Evolutionary conservation across 2,113 vertebrate species (phyloP), one percentile per base, ranked within the genome.

Genomic region (Monopterus albus): DNA sequence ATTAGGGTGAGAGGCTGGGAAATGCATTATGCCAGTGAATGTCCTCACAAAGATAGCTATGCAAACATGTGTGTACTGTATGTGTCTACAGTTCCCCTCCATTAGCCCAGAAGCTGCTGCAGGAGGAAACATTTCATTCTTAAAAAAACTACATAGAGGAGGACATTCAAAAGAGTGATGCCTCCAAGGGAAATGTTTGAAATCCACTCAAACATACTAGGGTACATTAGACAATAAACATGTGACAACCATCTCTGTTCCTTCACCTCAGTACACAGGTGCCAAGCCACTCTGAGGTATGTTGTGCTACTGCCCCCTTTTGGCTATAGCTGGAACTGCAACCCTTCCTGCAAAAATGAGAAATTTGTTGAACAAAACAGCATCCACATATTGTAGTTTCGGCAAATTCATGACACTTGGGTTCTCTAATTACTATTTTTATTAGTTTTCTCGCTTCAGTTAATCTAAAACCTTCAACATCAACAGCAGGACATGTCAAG

Each of bases 271-370:
- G 18, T n/a, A 33, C 26, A 15, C 26, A 28, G 46, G 2, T 50
- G 38, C 7, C 21, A 2, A 2, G n/a, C 20, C 9, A 7, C 2
- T 2, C 11, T 1, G 3, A 51, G 56, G 28, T 38, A 23, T 57
- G 75, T 56, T 67, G n/a, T 81, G 72, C 83, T 92, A 86, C 81
- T 91, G 90, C 89, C 92, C 82, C 85, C 92, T 76, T 0, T 55
- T 66, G 87, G 58, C n/a, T 0, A 0, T 13, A 15, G 5, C 7
- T 6, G 9, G 43, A 50, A 60, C 14, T 78, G 39, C 72, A 72
- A 17, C 1, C 1, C 25, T 8, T 18, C 7, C 21, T 33, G 28
- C 13, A 1, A 28, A n/a, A 66, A 47, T 69, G 59, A 77, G 61
- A 74, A 78, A 73, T 86, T 79, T 72, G 64, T 74, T 71, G 78